Conservation (phyloP, 1,140 invertebrate genomes). For the Papilio machaon region DNA sequence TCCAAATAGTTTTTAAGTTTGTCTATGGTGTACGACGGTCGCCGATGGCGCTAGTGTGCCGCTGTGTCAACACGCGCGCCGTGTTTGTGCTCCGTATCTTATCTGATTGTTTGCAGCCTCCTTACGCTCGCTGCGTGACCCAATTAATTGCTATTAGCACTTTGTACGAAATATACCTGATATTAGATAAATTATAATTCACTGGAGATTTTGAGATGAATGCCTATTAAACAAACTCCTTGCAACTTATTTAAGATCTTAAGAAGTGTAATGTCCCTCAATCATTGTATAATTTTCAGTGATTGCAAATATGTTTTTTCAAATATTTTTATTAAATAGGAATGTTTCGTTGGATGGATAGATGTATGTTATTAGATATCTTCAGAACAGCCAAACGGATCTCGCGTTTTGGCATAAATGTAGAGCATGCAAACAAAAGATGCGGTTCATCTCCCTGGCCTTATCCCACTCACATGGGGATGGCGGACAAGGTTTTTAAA, state of each 20-base stretch:
- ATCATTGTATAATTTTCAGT: too few species aligned
- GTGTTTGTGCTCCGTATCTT: constrained; percentile 35
- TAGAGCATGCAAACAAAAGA: too few species aligned
- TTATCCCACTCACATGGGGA: too few species aligned
- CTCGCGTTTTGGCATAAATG: too few species aligned
- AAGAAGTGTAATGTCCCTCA: too few species aligned
- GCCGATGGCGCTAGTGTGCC: constrained; percentile 31
- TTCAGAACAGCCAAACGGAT: too few species aligned
- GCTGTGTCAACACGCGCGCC: constrained; percentile 23
- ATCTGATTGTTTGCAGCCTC: constrained; percentile 40
- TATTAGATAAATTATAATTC: constrained; percentile 22
- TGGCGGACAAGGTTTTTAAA: too few species aligned
- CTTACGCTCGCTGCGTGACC: constrained; percentile 34
- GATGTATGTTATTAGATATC: too few species aligned
- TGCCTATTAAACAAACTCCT: background rate
- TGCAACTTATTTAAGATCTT: background rate
- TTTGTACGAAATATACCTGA: constrained; percentile 30
- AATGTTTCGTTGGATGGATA: too few species aligned
- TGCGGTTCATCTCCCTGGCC: too few species aligned
- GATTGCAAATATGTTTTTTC: too few species aligned
- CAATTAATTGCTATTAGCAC: constrained; percentile 31
- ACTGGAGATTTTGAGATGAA: background rate
- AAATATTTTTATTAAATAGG: too few species aligned
- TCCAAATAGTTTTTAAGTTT: background rate
- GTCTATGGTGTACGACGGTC: constrained; percentile 4